Base-by-base conservation (phyloP, 2,113 vertebrate species). In the Lipotes vexillifer region DNA sequence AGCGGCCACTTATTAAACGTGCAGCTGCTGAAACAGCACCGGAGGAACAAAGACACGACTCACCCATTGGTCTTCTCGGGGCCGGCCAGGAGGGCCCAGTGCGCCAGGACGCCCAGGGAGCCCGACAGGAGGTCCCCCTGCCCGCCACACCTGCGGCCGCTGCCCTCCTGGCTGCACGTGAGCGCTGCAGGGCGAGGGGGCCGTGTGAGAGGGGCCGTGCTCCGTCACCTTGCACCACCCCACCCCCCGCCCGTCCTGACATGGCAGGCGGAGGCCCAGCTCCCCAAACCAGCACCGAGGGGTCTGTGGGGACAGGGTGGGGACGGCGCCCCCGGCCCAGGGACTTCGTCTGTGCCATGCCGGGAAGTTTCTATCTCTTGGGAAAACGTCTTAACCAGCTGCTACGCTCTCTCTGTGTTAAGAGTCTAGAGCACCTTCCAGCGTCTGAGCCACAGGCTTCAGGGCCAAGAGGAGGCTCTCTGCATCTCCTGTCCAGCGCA, bases 81-180 rank as follows among this genome's bases (percentile, higher is more conserved):
- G 72, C 99, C 98, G n/a, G 99, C 99, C 52, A 98, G 98, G 85
- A 99, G 99, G 0, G 99, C 99, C 99, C 99, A 99, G 97, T 99
- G 99, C 1, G 98, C 99, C 84, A 99, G 97, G 94, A 99, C 99
- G 23, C 99, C 99, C 78, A 99, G 98, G 71, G 99, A 99, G 44
- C 99, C 99, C 1, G 99, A 99, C 2, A 99, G 99, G 69, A 99
- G 99, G 94, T 99, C 99, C 1, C 99, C 99, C 96, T 99, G 99
- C 59, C 99, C 99, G 0, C 99, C 99, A 49, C 99, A 99, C 91
- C 99, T 98, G 86, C 99, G 99, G 94, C 98, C 98, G 90, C 99
- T 99, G 97, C 99, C 99, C 98, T 99, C 99, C 0, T 98, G 98
- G 65, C 97, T 99, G 97, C 99, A 99, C 0, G 98, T 98, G 3